These are phyloP conservation scores for Zosterops lateralis DNA, from an alignment of 2,113 vertebrate species.

Conservation along the genomic window DNA sequence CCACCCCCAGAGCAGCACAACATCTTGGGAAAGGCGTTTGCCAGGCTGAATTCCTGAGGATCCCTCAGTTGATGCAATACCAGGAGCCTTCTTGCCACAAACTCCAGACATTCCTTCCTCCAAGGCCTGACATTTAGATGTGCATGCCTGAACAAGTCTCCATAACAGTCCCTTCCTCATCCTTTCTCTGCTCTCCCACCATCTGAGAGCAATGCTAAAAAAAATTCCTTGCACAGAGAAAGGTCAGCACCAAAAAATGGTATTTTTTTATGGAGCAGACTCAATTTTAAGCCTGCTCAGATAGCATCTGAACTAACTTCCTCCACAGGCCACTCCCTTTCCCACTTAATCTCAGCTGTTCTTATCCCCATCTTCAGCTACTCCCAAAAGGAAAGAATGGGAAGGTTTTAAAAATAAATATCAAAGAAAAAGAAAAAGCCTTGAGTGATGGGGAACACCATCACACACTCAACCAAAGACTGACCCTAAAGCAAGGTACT, in stretches of 20 bases:
- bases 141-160: conserved; percentile 24
- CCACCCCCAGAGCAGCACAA: neutral
- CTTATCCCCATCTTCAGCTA: neutral
- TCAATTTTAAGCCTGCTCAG: neutral
- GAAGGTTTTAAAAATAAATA: neutral
- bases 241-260: conserved; percentile 8
- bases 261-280: neutral
- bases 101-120: conserved; percentile 25
- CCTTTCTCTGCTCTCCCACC: neutral
- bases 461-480: fast-evolving
- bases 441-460: neutral
- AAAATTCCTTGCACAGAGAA: neutral
- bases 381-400: neutral
- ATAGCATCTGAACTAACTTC: neutral
- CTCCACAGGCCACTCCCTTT: neutral
- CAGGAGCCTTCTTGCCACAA: neutral
- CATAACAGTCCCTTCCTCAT: neutral
- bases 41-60: neutral
- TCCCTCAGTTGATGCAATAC: neutral
- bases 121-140: conserved; percentile 23
- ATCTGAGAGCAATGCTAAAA: neutral
- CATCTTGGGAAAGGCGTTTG: neutral
- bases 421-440: neutral
- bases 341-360: neutral
- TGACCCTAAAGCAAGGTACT: neutral